Base-by-base conservation (phyloP, 1,140 invertebrate genomes). In the Lethrus apterus region DNA sequence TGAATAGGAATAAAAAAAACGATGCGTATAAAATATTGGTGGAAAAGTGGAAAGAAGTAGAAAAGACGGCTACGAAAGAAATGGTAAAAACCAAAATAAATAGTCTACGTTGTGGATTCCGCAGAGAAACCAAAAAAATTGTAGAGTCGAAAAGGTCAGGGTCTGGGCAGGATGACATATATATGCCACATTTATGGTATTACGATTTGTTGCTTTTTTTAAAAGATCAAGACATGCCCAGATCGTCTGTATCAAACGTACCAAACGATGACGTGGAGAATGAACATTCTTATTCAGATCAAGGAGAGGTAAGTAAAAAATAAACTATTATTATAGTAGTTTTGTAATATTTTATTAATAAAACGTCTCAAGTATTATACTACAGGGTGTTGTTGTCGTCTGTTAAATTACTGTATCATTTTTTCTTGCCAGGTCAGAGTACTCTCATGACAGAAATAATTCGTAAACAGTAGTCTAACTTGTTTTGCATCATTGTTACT, bases 151-250 rank as follows among this genome's bases (percentile, higher is more conserved):
- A 30, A 35, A 50, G 35, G 44, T 49, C 46, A 18, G 56, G 56
- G n/a, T 31, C 35, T 36, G 40, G 31, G 3, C 33, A 20, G 9
- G 59, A 57, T n/a, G 51, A 60, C 5, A 29, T 51, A 4, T 60
- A 60, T 40, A 42, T 18, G 38, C 60, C 60, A 38, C 48, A 48
- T 2, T 36, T 61, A 24, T 63, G 59, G 58, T 63, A 60, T 36
- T 63, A 44, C 29, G 50, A 59, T 21, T 23, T 53, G 18, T 30
- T 63, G 19, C 21, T 18, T n/a, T 59, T 61, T 36, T 42, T 60
- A 15, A 24, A 24, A n/a, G 43, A 54, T 20, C 46, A 56, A 40
- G 51, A 58, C 11, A 34, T 21, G 40, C 44, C 53, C 4, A 36
- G 13, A 20, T 18, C 5, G 4, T 18, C 18, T 18, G 15, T 17